phyloP scores from a whole-genome alignment of 1,140 invertebrate genomes.

The Laupala kohalensis region DNA sequence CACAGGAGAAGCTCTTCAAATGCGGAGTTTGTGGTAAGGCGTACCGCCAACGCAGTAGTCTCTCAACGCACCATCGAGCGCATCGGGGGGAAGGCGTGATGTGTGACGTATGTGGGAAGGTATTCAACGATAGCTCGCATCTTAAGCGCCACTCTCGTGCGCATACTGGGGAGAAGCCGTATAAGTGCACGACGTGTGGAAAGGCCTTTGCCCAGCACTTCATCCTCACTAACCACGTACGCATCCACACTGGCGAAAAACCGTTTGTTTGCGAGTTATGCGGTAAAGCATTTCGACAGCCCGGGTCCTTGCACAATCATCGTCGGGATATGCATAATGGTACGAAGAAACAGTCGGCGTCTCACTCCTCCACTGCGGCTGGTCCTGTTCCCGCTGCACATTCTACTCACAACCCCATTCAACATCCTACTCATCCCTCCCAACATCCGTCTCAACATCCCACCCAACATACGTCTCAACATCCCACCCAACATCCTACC shows the following conservation, averaged over 20 bases:
- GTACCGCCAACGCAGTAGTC: background rate
- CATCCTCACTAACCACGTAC: constrained; percentile 35
- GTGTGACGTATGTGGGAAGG: constrained; percentile 2
- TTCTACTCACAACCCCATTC: no score
- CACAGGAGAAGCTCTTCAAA: background rate
- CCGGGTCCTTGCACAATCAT: background rate
- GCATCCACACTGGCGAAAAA: constrained; percentile 36
- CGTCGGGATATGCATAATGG: background rate
- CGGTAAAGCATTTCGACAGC: background rate
- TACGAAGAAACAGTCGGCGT: background rate
- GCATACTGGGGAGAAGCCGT: constrained; percentile 9
- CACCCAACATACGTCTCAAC: no score
- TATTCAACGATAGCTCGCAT: background rate
- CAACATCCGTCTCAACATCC: no score
- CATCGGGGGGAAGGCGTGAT: background rate
- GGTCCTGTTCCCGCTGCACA: no score
- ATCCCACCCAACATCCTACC: no score
- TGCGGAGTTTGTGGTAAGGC: background rate
- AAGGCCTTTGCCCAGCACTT: constrained; percentile 37
- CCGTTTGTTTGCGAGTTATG: constrained; percentile 4
- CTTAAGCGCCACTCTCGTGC: background rate
- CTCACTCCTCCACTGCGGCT: no score
- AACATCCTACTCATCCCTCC: no score
- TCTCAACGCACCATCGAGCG: background rate
- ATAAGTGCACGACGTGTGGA: constrained; percentile 24